Evolutionary conservation across 1,140 invertebrate genomes (phyloP), one percentile per base, ranked within the genome.

Genomic region (Aphelenchoides fujianensis): DNA sequence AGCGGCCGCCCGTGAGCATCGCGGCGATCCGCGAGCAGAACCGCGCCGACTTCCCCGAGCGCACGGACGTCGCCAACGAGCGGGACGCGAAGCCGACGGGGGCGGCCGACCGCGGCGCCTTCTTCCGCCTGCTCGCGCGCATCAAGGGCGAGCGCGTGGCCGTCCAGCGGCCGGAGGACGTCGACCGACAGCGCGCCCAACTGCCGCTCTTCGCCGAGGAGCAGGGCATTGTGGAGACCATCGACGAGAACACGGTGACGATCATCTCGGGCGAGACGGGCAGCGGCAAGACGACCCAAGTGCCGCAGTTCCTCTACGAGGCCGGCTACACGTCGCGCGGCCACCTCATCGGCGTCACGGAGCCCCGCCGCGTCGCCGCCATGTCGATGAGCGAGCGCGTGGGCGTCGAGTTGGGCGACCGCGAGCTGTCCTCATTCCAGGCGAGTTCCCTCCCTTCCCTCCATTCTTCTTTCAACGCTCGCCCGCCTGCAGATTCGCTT

Each of bases 221-320:
- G 85, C 94, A 97, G 84, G 85, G 87, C 27, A 92, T 99, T 16
- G 93, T 99, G 89, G 97, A 99, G 87, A 88, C 90, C 0, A 92
- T 98, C 32, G 92, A 92, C 86, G 92, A 96, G 76, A 93, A 97
- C 88, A 90, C 96, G 72, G 89, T 94, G 69, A 70, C 71, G 0
- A 91, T 98, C 78, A 88, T 98, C 31, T 93, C 92, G 81, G 95
- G 94, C 79, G 92, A 94, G 86, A 97, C 95, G 53, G 94, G 91
- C 35, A 91, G 90, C 82, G 93, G 95, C 70, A 96, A 98, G 88
- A 98, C 97, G 0, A 99, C 97, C 0, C 96, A 84, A 71, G 74
- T 97, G 7, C 96, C 96, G 0, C 97, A 99, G 85, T 98, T 99
- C 85, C 87, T 99, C 0, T 99, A 97, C 82, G 97, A 99, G 88